Percentiles rank a stretch among this genome's conserved stretches.
These are phyloP conservation scores for Drosophila picticornis DNA, from an alignment of 2,888 invertebrate species.

Conservation along the genomic window DNA sequence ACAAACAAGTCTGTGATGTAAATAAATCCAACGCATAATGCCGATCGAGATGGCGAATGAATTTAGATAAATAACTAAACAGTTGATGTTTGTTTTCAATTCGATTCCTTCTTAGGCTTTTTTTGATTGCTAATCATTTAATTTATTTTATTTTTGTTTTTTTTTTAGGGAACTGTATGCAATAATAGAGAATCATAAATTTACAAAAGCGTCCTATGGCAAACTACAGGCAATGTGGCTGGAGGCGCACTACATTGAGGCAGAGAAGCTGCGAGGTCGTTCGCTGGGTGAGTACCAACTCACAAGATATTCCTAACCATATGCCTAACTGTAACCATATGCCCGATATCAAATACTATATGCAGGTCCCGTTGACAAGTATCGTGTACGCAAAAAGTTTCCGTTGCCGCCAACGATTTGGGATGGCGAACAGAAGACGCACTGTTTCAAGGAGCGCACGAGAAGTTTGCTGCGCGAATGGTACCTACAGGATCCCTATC, in stretches of 20 bases:
- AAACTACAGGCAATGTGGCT: constrained; percentile 97
- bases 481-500: constrained; percentile 99
- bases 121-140: not conserved
- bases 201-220: constrained; percentile 94
- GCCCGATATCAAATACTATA: not conserved
- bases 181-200: constrained; percentile 95
- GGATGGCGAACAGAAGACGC: constrained; percentile 98
- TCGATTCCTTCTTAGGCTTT: not conserved
- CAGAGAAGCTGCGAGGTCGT: constrained; percentile 94
- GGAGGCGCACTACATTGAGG: constrained; percentile 97
- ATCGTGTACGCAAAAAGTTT: constrained; percentile 96
- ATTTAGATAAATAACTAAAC: not conserved
- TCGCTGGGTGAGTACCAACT: constrained; percentile 88
- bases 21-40: not conserved
- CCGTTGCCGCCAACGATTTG: constrained; percentile 96
- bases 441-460: constrained; percentile 98
- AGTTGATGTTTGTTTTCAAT: not conserved
- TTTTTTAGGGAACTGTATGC: constrained; percentile 91
- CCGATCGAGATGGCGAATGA: not conserved
- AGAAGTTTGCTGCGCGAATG: constrained; percentile 97
- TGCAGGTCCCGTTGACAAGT: constrained; percentile 95
- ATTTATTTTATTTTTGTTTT: not conserved
- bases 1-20: not conserved
- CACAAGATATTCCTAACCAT: not conserved
- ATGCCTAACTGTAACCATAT: not conserved